These are phyloP conservation scores for Nomada ruficornis DNA, from an alignment of 2,888 invertebrate species.

Conservation along the genomic window DNA sequence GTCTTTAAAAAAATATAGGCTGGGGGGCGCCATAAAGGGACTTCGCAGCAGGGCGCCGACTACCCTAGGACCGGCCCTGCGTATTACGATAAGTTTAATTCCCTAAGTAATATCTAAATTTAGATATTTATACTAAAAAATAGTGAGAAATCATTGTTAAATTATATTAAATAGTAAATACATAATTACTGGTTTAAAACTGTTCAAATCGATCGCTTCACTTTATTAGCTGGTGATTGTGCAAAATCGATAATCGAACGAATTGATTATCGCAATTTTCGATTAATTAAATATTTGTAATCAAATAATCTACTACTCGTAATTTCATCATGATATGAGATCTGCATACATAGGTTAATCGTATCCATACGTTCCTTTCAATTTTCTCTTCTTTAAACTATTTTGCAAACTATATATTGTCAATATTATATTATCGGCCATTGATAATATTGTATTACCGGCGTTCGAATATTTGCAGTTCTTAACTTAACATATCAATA, in stretches of 20 bases:
- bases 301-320: not conserved
- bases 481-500: not conserved
- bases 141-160: not conserved
- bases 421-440: too few relatives aligned
- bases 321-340: not conserved
- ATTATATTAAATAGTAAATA: not conserved
- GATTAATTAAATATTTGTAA: not conserved
- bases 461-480: not conserved
- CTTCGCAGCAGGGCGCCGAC: too few relatives aligned
- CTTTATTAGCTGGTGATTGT: not conserved
- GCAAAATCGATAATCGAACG: constrained; percentile 20
- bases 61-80: too few relatives aligned
- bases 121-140: not conserved
- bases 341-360: too few relatives aligned
- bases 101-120: not conserved
- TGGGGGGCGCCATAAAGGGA: too few relatives aligned
- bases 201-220: not conserved
- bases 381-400: too few relatives aligned
- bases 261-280: constrained; percentile 1
- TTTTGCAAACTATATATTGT: too few relatives aligned
- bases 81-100: not conserved
- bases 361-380: too few relatives aligned
- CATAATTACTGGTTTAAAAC: not conserved
- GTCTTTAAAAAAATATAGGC: too few relatives aligned
- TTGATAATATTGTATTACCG: not conserved